Evolutionary conservation across 2,888 invertebrate species (phyloP).

Genomic region (Tetragnatha montana): DNA sequence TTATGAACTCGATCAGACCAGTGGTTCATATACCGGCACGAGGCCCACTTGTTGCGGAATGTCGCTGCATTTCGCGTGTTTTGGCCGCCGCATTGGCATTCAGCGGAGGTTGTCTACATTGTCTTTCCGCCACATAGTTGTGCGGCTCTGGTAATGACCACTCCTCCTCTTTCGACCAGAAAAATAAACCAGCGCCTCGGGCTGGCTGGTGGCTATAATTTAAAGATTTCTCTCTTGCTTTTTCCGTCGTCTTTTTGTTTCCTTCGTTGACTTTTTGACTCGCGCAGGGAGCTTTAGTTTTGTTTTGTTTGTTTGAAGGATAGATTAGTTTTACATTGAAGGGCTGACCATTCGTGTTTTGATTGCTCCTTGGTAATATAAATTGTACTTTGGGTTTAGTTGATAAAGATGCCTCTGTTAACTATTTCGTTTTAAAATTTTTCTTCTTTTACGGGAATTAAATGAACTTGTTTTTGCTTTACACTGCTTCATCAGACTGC

Average conservation of each 20-base stretch:
- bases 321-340: no score
- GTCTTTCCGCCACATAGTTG: slow-evolving; percentile 49
- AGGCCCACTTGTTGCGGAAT: background rate
- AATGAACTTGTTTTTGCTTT: no score
- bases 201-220: slow-evolving; percentile 36
- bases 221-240: slow-evolving; percentile 15
- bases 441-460: no score
- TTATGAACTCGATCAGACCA: background rate
- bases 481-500: no score
- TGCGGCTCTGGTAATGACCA: slow-evolving; percentile 22
- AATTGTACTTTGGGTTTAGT: no score
- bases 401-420: no score
- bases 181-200: slow-evolving; percentile 17
- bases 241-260: background rate
- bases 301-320: background rate
- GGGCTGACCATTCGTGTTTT: no score
- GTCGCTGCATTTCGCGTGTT: background rate
- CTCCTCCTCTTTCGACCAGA: background rate
- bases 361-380: no score
- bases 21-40: background rate
- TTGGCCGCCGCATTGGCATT: slow-evolving; percentile 28
- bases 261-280: slow-evolving; percentile 18
- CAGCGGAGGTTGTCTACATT: slow-evolving; percentile 12
- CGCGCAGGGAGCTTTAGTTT: background rate
- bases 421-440: no score